Evolutionary conservation across 2,888 invertebrate species (phyloP).

Genomic region (Nephrotoma guestfalica): DNA sequence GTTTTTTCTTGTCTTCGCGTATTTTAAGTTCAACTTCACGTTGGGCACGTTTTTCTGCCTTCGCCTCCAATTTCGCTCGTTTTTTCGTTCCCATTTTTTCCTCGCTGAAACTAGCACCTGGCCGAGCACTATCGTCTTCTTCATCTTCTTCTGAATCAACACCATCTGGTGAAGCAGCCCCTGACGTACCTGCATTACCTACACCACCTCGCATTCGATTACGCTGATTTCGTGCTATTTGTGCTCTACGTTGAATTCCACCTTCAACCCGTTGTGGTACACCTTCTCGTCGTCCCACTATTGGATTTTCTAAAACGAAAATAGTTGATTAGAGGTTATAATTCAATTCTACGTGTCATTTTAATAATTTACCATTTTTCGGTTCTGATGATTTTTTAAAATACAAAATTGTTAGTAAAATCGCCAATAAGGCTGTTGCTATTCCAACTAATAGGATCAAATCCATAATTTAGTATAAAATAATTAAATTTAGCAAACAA

Average conservation of each 20-base stretch:
- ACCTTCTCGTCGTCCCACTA: slow-evolving; percentile 17
- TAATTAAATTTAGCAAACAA: slow-evolving; percentile 14
- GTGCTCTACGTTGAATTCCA: slow-evolving; percentile 51
- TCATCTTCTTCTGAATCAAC: slow-evolving; percentile 35
- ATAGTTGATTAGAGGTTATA: not conserved
- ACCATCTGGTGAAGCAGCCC: slow-evolving; percentile 33
- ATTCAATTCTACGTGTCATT: not conserved
- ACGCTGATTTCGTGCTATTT: slow-evolving; percentile 57
- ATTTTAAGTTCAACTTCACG: slow-evolving; percentile 67
- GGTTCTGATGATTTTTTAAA: slow-evolving; percentile 1
- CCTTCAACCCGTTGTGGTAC: slow-evolving; percentile 29
- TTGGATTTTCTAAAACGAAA: not conserved
- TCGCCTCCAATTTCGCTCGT: slow-evolving; percentile 83
- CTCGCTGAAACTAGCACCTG: slow-evolving; percentile 30
- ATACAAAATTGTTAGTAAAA: slow-evolving; percentile 26
- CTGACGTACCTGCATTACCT: slow-evolving; percentile 31
- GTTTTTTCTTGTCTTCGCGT: slow-evolving; percentile 64
- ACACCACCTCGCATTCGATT: slow-evolving; percentile 27
- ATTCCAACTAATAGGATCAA: slow-evolving; percentile 32
- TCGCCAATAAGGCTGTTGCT: slow-evolving; percentile 28
- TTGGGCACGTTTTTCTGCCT: slow-evolving; percentile 70
- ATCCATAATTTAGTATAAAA: slow-evolving; percentile 27
- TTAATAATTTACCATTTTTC: not conserved
- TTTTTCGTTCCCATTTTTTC: slow-evolving; percentile 90
- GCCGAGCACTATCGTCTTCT: slow-evolving; percentile 26